Evolutionary conservation across 2,888 invertebrate species (phyloP).

Genomic region (Nebria salina): DNA sequence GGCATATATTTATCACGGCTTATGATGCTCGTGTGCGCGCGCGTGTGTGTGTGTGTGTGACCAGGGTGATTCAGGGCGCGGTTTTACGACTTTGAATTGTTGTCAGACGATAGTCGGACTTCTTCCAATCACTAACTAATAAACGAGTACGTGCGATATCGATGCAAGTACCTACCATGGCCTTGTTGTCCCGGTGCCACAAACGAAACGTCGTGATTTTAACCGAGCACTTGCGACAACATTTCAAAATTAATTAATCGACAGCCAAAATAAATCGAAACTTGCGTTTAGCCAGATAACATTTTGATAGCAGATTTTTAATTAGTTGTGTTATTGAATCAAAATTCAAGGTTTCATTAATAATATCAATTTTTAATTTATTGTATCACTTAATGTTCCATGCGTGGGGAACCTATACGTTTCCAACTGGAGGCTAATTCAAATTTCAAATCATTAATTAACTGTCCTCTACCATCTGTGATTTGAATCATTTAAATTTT

Average conservation of each 20-base stretch:
- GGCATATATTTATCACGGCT: not conserved
- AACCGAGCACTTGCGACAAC: not conserved
- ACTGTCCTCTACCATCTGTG: too few species aligned
- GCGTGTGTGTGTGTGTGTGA: not conserved
- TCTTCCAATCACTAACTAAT: conserved; percentile 23
- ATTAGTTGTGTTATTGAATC: conserved; percentile 3
- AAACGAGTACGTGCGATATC: conserved; percentile 13
- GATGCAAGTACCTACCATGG: not conserved
- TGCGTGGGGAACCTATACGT: not conserved
- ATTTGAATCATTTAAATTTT: too few species aligned
- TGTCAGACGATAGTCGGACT: conserved; percentile 26
- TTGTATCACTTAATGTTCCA: not conserved
- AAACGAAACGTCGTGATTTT: not conserved
- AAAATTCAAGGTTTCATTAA: conserved; percentile 15
- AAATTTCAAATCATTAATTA: too few species aligned
- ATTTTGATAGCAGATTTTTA: not conserved
- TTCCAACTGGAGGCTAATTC: too few species aligned
- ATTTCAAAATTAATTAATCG: conserved; percentile 18
- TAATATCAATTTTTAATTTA: not conserved
- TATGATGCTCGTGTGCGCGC: not conserved
- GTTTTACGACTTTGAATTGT: conserved; percentile 60
- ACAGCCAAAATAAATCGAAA: not conserved
- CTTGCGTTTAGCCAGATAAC: not conserved
- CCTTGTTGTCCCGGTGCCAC: not conserved
- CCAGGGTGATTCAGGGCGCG: conserved; percentile 53